Percentiles rank a stretch among this genome's conserved stretches.
These are phyloP conservation scores for Conger conger DNA, from an alignment of 2,113 vertebrate species.

Conservation along the genomic window DNA sequence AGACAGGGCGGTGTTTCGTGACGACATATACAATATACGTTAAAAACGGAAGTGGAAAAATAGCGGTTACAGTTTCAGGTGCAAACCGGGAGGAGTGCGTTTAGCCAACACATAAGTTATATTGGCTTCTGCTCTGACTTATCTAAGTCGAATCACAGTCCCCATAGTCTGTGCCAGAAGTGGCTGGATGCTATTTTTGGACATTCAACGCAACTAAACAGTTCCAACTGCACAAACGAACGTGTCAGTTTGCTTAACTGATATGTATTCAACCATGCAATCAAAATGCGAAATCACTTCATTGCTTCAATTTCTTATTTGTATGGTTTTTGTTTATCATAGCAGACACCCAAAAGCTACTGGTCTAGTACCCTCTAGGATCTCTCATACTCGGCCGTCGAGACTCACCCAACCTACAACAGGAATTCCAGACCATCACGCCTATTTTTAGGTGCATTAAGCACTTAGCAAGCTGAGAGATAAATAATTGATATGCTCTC, in stretches of 20 bases:
- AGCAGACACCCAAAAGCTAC: background rate
- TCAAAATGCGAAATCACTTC: no score
- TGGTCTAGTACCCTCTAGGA: background rate
- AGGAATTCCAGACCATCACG: conserved; percentile 17
- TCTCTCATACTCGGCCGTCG: background rate
- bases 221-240: background rate
- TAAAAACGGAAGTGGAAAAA: background rate
- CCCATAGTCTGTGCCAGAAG: background rate
- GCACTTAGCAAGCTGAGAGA: conserved; percentile 50
- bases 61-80: background rate
- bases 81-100: background rate
- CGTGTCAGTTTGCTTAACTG: background rate
- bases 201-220: background rate
- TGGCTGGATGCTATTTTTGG: background rate
- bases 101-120: background rate
- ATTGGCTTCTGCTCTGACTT: background rate
- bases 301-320: background rate
- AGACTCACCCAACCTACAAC: background rate
- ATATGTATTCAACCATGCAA: background rate
- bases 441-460: conserved; percentile 68
- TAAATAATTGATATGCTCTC: conserved; percentile 67
- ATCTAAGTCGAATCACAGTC: background rate
- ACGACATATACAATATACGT: background rate
- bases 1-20: background rate
- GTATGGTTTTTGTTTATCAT: background rate